Evolutionary conservation across 2,113 vertebrate genomes (phyloP).

Genomic region (Brachypteracias leptosomus): DNA sequence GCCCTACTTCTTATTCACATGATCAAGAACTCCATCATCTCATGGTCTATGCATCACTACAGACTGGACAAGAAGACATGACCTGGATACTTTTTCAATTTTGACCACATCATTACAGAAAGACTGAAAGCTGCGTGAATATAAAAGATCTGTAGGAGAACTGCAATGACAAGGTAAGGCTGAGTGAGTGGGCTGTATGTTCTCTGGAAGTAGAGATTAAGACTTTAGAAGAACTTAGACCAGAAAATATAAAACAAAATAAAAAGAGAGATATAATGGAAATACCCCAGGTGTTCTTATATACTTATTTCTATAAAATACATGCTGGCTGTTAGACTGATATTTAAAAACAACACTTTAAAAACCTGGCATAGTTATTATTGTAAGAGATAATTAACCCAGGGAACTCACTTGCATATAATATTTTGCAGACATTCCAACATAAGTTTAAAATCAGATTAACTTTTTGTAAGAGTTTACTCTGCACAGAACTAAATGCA

Average conservation of each 20-base stretch:
- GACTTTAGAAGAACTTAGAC: neutral
- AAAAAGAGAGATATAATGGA: neutral
- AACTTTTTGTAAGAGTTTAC: neutral
- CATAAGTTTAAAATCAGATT: neutral
- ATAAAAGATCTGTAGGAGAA: neutral
- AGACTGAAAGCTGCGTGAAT: neutral
- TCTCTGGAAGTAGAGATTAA: neutral
- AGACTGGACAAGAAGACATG: neutral
- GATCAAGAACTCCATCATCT: too few species aligned
- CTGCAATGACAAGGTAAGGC: neutral
- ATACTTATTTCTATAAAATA: neutral
- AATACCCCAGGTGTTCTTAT: neutral
- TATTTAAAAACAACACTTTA: neutral
- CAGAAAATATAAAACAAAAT: neutral
- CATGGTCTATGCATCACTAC: neutral
- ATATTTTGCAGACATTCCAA: neutral
- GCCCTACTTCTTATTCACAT: too few species aligned
- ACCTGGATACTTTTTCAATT: neutral
- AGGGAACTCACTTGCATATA: neutral
- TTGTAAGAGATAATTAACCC: neutral
- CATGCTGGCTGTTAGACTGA: neutral
- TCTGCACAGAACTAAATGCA: neutral
- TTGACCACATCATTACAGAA: neutral
- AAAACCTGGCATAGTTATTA: neutral
- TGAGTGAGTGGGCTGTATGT: neutral